Evolutionary conservation across 1,140 invertebrate genomes (phyloP), one percentile per base, ranked within the genome.

Genomic region (Hermetia illucens): DNA sequence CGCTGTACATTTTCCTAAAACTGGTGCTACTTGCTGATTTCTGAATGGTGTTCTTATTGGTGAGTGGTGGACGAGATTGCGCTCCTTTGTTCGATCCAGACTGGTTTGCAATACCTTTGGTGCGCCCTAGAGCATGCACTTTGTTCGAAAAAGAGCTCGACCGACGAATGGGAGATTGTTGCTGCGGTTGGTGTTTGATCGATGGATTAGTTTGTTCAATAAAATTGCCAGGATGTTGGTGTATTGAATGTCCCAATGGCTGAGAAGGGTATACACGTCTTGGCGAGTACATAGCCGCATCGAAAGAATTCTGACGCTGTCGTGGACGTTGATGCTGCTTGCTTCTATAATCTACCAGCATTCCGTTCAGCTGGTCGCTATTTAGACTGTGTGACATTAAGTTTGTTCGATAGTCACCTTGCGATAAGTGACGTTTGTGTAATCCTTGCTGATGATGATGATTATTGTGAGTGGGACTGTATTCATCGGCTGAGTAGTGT

Each of bases 221-320:
- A 16, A 33, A 10, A 17, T 18, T 16, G 9, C 16, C n/a, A 21
- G 21, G 12, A 30, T 16, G 25, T 16, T 19, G 12, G 10, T 19
- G 15, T 21, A 19, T 10, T 25, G 24, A 35, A 10, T 22, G 21
- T 29, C 29, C 30, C 21, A 27, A 24, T 36, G 27, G 24, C 35
- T 37, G 21, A 40, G 18, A 50, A 34, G 21, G 38, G 41, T 22
- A n/a, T 44, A 43, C 34, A 44, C 22, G 17, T 48, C 44, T 21
- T 48, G 36, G 15, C 16, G 36, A 15, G 6, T 9, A 8, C 13
- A 32, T 5, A 9, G 16, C 5, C 6, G 30, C 61, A 44, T 69
- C 66, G 35, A 67, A 55, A 0, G 66, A 68, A 42, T 69, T 69
- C 46, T 69, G 67, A 44, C 66, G 55, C 6, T 50, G 46, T 38